Base-by-base conservation (phyloP, 1,140 invertebrate genomes). In the Cydia fagiglandana region DNA sequence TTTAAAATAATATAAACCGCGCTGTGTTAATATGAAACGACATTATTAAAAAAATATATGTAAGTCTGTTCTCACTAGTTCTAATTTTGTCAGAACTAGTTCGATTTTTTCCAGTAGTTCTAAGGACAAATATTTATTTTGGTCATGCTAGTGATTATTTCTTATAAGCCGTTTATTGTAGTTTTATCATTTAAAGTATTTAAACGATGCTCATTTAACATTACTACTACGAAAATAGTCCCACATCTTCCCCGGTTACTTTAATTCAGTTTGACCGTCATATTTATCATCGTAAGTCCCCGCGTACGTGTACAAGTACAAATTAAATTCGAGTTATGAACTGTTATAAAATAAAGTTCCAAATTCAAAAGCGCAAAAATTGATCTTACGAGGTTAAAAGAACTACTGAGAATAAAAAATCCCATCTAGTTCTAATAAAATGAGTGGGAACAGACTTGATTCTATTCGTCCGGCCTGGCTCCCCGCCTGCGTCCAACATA, bases 401-500 rank as follows among this genome's bases (percentile, higher is more conserved):
- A 47, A 47, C 45, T 47, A 15, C 13, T 15, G 12, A 13, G 45
- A 47, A 47, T 47, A 20, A 17, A 34, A 56, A 56, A 17, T 56
- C n/a, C 53, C 53, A 56, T 2, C n/a, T 56, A 13, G 6, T 56
- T 47, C 45, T 47, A 13, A 47, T 47, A 47, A 41, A 41, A 41
- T 2, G 7, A 24, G 56, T 61, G 56, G 9, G 56, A 61, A 61
- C 56, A 53, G 50, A 53, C 50, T 15, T 50, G 47, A 50, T 50
- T 56, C n/a, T 20, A 70, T 70, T 70, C 66, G 66, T 70, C 66
- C 66, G 34, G 34, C 34, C 56, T 15, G 50, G n/a, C 50, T 17
- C 6, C 1, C 53, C 53, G 56, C 56, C 17, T 78, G 76, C 78
- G 81, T 81, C 80, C 47, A 75, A 64, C 75, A 66, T 70, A 76